These are phyloP conservation scores for Eugnorisma glareosa DNA, from an alignment of 2,888 invertebrate species.

Conservation along the genomic window DNA sequence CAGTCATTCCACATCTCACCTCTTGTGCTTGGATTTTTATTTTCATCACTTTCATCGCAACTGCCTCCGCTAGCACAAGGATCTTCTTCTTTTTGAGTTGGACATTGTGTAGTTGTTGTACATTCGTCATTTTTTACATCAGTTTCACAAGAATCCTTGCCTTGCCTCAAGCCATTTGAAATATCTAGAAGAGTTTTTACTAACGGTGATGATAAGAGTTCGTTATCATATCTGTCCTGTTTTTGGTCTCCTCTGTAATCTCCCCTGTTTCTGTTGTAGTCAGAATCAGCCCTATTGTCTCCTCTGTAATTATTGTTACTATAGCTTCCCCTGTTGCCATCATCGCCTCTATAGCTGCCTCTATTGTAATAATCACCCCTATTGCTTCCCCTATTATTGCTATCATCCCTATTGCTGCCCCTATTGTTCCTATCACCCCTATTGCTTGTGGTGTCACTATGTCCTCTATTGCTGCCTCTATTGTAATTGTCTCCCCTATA, in stretches of 20 bases:
- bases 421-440: background rate
- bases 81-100: background rate
- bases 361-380: background rate
- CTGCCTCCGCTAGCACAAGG: slow-evolving; percentile 5
- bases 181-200: slow-evolving; percentile 53
- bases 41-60: background rate
- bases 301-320: background rate
- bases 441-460: background rate
- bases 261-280: slow-evolving; percentile 8
- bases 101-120: slow-evolving; percentile 18
- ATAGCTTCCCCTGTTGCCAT: slow-evolving; percentile 2
- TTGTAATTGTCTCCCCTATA: background rate
- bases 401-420: background rate
- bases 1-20: slow-evolving; percentile 24
- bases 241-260: slow-evolving; percentile 18
- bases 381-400: background rate
- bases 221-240: slow-evolving; percentile 16
- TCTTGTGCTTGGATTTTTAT: slow-evolving; percentile 49
- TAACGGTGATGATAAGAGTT: slow-evolving; percentile 37
- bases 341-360: background rate
- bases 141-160: slow-evolving; percentile 49
- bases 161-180: slow-evolving; percentile 42
- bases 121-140: background rate
- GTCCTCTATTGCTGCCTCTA: background rate
- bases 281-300: background rate